Evolutionary conservation across 2,113 vertebrate genomes (phyloP).

Genomic region (Actinemys pallida): DNA sequence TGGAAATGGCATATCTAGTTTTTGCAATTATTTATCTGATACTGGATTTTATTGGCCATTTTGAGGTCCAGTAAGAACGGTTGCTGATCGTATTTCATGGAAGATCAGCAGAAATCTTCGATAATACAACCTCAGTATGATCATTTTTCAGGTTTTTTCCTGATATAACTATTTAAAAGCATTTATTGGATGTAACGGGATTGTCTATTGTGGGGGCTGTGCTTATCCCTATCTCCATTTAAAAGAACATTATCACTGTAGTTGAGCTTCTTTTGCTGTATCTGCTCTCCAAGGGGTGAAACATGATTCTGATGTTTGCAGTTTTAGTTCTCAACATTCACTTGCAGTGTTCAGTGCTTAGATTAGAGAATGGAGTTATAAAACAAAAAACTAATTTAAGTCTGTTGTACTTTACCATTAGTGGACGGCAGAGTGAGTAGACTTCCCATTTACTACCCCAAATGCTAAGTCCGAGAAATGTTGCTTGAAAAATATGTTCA

Average conservation of each 20-base stretch:
- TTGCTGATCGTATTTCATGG: neutral
- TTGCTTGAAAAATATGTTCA: neutral
- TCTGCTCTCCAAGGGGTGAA: neutral
- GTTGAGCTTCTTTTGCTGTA: neutral
- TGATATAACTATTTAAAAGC: neutral
- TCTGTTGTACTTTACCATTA: neutral
- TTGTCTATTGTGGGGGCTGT: neutral
- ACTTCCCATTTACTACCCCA: neutral
- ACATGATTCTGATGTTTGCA: neutral
- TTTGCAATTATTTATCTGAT: neutral
- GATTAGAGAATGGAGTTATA: neutral
- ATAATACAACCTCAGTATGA: neutral
- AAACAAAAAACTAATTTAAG: neutral
- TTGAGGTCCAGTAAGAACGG: neutral
- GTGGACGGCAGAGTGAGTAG: neutral
- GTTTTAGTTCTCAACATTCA: neutral
- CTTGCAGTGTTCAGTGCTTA: neutral
- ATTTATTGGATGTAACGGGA: neutral
- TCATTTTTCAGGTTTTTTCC: neutral
- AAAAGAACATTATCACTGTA: neutral
- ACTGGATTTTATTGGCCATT: neutral
- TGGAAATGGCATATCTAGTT: neutral
- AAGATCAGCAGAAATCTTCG: neutral
- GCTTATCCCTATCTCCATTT: neutral
- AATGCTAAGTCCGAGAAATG: neutral